These are phyloP conservation scores for Thaumetopoea pityocampa DNA, from an alignment of 1,140 invertebrate species.

Conservation along the genomic window DNA sequence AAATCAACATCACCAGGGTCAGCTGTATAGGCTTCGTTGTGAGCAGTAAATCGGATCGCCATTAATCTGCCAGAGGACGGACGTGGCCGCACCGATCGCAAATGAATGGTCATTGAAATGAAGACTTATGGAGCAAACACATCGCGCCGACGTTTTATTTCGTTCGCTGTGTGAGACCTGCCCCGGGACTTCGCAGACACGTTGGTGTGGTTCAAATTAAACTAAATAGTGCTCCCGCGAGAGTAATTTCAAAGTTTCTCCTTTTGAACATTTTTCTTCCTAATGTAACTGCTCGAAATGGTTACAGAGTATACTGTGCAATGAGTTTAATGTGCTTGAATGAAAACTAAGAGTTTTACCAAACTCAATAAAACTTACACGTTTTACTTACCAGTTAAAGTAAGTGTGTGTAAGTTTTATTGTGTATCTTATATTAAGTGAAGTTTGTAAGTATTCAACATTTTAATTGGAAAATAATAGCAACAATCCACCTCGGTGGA, in stretches of 20 bases:
- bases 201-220: conserved; percentile 33
- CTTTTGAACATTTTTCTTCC: conserved; percentile 21
- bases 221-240: conserved; percentile 13
- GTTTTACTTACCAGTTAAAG: too few relatives aligned
- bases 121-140: conserved; percentile 51
- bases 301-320: conserved; percentile 1
- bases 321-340: conserved; percentile 2
- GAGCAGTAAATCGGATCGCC: conserved; percentile 35
- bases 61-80: conserved; percentile 35
- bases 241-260: conserved; percentile 30
- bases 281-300: conserved; percentile 25
- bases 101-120: conserved; percentile 57
- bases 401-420: too few relatives aligned
- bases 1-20: too few relatives aligned
- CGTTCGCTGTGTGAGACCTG: conserved; percentile 32
- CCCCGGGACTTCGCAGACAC: conserved; percentile 22
- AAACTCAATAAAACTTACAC: too few relatives aligned
- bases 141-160: conserved; percentile 47
- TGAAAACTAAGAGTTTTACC: too few relatives aligned
- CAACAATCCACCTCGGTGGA: too few relatives aligned
- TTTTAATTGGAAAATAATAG: too few relatives aligned
- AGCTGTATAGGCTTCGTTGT: conserved; percentile 19
- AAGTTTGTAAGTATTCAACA: too few relatives aligned
- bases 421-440: conserved; percentile 11
- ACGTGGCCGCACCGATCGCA: conserved; percentile 35